Evolutionary conservation across 2,888 invertebrate species (phyloP).

Genomic region (Caprella mutica): DNA sequence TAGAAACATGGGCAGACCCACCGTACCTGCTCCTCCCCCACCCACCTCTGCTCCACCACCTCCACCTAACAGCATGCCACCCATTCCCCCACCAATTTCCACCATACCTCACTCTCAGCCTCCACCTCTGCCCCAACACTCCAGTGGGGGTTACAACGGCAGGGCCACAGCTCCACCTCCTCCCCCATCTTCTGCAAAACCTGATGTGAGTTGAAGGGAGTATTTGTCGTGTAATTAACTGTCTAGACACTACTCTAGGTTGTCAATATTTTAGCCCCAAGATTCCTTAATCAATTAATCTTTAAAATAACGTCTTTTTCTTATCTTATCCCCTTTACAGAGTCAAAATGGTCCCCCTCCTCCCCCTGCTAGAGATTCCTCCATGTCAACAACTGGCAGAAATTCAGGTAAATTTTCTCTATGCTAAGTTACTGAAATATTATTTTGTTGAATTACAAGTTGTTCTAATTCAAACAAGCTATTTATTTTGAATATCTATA

Average conservation of each 20-base stretch:
- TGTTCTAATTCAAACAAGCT: no score
- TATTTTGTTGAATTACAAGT: no score
- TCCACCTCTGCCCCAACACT: neutral
- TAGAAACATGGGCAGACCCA: neutral
- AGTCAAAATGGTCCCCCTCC: neutral
- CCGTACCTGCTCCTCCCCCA: conserved; percentile 4
- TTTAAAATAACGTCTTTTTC: no score
- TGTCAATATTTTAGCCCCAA: no score
- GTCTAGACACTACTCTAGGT: no score
- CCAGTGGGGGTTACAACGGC: neutral
- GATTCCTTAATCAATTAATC: no score
- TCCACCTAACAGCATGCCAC: neutral
- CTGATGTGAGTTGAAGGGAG: neutral
- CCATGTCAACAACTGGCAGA: neutral
- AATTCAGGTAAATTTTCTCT: neutral
- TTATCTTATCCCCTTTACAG: no score
- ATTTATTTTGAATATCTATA: no score
- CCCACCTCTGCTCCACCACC: neutral
- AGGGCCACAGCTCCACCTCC: neutral
- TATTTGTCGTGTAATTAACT: no score
- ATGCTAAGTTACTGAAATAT: neutral
- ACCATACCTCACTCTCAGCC: neutral
- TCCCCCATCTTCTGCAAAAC: neutral
- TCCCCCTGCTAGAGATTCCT: neutral
- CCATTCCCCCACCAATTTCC: neutral